Evolutionary conservation across 1,140 invertebrate species (phyloP), one percentile per base, ranked within the genome.

Genomic region (Aphaenogaster floridana): DNA sequence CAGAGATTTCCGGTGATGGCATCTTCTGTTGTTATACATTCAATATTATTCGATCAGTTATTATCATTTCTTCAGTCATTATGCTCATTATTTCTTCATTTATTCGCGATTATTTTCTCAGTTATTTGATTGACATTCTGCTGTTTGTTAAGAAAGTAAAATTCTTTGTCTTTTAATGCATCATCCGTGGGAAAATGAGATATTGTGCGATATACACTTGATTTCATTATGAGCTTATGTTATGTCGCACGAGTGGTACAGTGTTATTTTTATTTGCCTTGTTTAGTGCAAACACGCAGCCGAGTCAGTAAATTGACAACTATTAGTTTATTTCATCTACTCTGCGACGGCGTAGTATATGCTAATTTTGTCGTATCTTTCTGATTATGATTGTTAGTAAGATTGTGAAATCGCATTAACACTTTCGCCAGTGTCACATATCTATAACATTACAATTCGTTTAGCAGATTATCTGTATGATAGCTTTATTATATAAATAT

Each of bases 161-260:
- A 13, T 36, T 36, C 45, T 36, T 50, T 36, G 28, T 79, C 11
- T 13, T 63, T 50, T n/a, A 15, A 15, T 66, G 6, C 6, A 64
- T 36, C 17, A 7, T 79, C 50, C 6, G 6, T 66, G 17, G 42
- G 17, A 34, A 66, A 66, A 36, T 7, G 11, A 39, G 34, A 79
- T 15, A 81, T 81, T 45, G 78, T 71, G 78, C 34, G 63, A 42
- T 9, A 34, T 36, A 52, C 21, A 34, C 8, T 68, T 28, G 34
- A 54, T 81, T 45, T 81, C 78, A 81, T 81, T 57, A 69, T 50
- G 15, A 57, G 48, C 36, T 45, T 52, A 48, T 45, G 13, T 42
- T 52, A 52, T 6, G 36, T 39, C 17, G 15, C 34, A 78, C 28
- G 39, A n/a, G n/a, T n/a, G 50, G 28, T 28, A 21, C 21, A 28